Evolutionary conservation across 2,113 vertebrate genomes (phyloP).

Genomic region (Carassius gibelio): DNA sequence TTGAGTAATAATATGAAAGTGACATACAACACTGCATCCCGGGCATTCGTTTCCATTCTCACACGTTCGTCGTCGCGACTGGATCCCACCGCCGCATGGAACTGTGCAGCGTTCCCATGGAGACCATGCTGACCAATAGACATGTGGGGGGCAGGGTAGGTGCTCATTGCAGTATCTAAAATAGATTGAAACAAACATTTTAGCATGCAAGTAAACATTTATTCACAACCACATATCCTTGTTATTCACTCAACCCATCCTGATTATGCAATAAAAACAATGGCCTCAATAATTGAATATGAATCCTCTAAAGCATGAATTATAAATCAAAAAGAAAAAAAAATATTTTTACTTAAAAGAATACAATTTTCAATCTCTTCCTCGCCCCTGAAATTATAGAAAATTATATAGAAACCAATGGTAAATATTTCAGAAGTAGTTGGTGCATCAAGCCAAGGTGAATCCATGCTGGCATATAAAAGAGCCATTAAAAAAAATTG

Average conservation of each 20-base stretch:
- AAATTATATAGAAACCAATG: too few relatives aligned
- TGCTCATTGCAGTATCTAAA: slow-evolving; percentile 96
- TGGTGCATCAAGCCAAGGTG: too few relatives aligned
- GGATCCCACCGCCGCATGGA: slow-evolving; percentile 93
- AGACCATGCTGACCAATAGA: slow-evolving; percentile 97
- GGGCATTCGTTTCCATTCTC: slow-evolving; percentile 94
- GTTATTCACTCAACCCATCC: not conserved
- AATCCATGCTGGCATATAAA: too few relatives aligned
- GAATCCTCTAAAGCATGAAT: not conserved
- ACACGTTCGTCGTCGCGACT: slow-evolving; percentile 88
- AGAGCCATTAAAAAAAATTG: too few relatives aligned
- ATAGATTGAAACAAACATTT: slow-evolving; percentile 32
- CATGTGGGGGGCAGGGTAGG: slow-evolving; percentile 88
- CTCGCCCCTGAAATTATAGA: not conserved
- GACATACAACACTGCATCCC: slow-evolving; percentile 86
- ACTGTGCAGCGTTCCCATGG: slow-evolving; percentile 94
- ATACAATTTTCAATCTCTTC: not conserved
- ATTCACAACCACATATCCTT: not conserved
- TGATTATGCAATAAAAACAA: not conserved
- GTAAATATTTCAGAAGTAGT: too few relatives aligned
- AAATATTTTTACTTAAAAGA: not conserved
- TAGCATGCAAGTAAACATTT: not conserved
- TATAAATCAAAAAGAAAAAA: not conserved
- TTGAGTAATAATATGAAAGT: not conserved
- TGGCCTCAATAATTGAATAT: not conserved